Conservation (phyloP, 2,888 invertebrate species). For the Blastobasis adustella region DNA sequence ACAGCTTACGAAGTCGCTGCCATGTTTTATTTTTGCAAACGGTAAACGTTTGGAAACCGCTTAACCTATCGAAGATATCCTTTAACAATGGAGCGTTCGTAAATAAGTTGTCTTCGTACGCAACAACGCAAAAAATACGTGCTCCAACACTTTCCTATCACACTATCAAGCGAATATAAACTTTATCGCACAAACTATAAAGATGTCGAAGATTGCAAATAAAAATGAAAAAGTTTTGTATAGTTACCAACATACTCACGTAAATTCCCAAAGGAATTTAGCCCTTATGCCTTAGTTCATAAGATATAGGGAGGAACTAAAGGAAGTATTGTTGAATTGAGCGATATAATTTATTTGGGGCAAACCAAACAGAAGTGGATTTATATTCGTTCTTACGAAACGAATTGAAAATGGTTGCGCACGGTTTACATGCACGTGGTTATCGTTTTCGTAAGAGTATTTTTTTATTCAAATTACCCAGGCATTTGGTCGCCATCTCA, state of each 20-base stretch:
- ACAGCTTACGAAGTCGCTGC: too few species aligned
- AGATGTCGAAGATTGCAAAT: not conserved
- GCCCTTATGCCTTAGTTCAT: too few species aligned
- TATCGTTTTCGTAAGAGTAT: too few species aligned
- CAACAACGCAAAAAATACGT: not conserved
- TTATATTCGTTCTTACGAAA: slow-evolving; percentile 7
- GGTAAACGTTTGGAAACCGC: not conserved
- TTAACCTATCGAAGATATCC: not conserved
- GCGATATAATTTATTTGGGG: not conserved
- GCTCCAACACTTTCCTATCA: not conserved
- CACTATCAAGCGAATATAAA: not conserved
- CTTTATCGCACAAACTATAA: not conserved
- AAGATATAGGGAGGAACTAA: too few species aligned
- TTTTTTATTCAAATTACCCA: too few species aligned
- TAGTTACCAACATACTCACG: too few species aligned
- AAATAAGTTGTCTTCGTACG: slow-evolving; percentile 3
- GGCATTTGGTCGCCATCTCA: too few species aligned
- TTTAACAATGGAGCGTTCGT: slow-evolving; percentile 4
- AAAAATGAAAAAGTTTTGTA: too few species aligned
- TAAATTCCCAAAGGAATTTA: too few species aligned
- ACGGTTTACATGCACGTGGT: not conserved
- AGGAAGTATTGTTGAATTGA: too few species aligned
- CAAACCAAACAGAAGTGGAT: slow-evolving; percentile 3
- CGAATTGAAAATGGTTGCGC: slow-evolving; percentile 1
- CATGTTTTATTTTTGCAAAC: too few species aligned